Conservation (phyloP, 2,113 vertebrate species). For the Amblyornis subalaris region DNA sequence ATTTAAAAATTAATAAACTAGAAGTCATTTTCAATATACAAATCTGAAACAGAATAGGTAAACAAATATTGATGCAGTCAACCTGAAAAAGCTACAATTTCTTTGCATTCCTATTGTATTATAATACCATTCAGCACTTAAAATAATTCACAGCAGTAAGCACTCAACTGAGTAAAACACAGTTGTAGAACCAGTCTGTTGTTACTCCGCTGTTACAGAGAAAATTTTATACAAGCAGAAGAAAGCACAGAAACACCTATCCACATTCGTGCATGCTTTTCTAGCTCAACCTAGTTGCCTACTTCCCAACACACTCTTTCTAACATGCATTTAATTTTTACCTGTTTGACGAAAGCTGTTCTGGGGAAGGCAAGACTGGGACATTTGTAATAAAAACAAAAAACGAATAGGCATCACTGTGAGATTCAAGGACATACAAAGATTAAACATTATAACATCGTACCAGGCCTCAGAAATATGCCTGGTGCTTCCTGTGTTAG, state of each 20-base stretch:
- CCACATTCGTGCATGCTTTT: background rate
- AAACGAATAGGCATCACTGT: background rate
- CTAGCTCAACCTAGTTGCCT: background rate
- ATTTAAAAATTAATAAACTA: constrained; percentile 39
- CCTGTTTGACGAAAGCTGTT: background rate
- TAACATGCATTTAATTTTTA: background rate
- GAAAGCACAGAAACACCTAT: background rate
- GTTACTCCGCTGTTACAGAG: background rate
- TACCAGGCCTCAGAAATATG: background rate
- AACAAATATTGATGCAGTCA: background rate
- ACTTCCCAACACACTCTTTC: background rate
- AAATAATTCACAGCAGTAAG: background rate
- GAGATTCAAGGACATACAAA: background rate
- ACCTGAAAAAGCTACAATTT: background rate
- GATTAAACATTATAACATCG: background rate
- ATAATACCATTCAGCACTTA: background rate
- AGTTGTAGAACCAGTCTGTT: background rate
- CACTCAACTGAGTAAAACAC: background rate
- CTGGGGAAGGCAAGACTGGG: background rate
- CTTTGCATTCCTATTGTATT: background rate
- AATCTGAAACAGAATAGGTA: background rate
- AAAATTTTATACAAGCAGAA: background rate
- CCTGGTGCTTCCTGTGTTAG: background rate
- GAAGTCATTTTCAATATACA: constrained; percentile 17
- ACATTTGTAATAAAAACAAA: background rate